Evolutionary conservation across 2,888 invertebrate genomes (phyloP).

Genomic region (Sminthurides aquaticus): DNA sequence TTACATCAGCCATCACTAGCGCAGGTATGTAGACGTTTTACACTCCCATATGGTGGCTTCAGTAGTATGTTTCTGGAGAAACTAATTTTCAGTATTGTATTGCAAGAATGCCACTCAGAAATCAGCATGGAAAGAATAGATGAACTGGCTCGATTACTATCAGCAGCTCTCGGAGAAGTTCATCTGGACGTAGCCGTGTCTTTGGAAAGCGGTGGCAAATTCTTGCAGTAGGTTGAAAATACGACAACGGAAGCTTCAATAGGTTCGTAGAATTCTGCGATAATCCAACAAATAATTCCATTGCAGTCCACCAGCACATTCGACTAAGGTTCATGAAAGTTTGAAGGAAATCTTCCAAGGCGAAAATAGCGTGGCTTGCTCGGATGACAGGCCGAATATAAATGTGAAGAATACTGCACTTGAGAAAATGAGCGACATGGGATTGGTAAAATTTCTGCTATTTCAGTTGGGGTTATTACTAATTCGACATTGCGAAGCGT

Average conservation of each 20-base stretch:
- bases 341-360: constrained; percentile 11
- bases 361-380: not conserved
- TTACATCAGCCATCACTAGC: constrained; percentile 8
- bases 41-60: too few relatives aligned
- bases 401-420: not conserved
- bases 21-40: too few relatives aligned
- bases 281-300: not conserved
- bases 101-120: not conserved
- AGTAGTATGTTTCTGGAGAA: too few relatives aligned
- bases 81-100: not conserved
- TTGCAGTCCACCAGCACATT: constrained; percentile 4
- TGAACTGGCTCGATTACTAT: not conserved
- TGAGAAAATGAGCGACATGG: not conserved
- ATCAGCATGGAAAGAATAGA: too few relatives aligned
- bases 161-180: not conserved
- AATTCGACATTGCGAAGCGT: too few relatives aligned
- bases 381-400: not conserved
- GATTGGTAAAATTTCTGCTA: constrained; percentile 2
- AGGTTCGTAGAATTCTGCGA: not conserved
- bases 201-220: constrained; percentile 3
- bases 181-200: not conserved
- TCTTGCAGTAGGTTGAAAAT: not conserved
- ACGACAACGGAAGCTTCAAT: not conserved
- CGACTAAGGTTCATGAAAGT: constrained; percentile 1
- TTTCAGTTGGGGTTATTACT: too few relatives aligned